These are phyloP conservation scores for Clusia tigrina DNA, from an alignment of 2,888 invertebrate species.

Conservation along the genomic window DNA sequence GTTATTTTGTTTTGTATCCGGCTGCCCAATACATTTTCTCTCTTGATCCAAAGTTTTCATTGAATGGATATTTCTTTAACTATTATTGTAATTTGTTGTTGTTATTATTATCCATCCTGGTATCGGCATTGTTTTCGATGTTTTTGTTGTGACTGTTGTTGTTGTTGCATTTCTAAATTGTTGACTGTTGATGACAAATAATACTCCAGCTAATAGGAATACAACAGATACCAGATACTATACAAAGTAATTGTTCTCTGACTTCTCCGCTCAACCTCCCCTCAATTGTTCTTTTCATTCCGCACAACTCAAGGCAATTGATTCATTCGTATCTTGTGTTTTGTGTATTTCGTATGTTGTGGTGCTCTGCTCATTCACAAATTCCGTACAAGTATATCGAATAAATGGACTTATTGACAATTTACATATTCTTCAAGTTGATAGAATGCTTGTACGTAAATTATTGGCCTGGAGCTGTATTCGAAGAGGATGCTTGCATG, in stretches of 20 bases:
- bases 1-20: not conserved
- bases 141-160: not conserved
- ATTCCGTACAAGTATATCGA: not conserved
- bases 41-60: not conserved
- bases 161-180: not conserved
- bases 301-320: not conserved
- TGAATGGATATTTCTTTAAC: not conserved
- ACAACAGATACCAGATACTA: not conserved
- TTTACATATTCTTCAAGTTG: constrained; percentile 5
- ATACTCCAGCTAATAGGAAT: constrained; percentile 18
- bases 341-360: not conserved
- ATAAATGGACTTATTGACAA: not conserved
- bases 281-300: not conserved
- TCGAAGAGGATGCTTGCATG: not conserved
- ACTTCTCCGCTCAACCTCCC: not conserved
- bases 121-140: not conserved
- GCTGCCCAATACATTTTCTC: not conserved
- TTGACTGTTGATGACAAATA: constrained; percentile 23
- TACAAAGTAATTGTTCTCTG: not conserved
- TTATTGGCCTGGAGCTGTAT: not conserved
- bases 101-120: constrained; percentile 9
- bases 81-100: not conserved
- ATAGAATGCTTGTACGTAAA: not conserved
- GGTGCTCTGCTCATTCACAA: not conserved
- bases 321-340: not conserved